A percentile compares a stretch with the other conserved stretches of the same genome.
Conservation (phyloP, 2,888 invertebrate genomes). For the Alviniconcha strummeri region DNA sequence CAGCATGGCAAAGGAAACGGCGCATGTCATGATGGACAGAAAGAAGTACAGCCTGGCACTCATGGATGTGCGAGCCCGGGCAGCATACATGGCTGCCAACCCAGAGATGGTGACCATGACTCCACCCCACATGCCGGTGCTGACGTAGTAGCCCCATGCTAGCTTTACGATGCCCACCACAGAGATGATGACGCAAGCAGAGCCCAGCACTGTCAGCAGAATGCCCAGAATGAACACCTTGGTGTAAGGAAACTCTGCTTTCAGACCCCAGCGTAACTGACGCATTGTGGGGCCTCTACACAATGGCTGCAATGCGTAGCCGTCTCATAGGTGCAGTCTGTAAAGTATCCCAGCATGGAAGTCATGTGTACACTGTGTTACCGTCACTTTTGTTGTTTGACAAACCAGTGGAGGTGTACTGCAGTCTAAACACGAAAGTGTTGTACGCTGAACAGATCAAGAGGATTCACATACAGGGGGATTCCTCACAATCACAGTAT, state of each 20-base stretch:
- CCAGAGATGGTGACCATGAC: slow-evolving; percentile 54
- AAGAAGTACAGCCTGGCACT: slow-evolving; percentile 58
- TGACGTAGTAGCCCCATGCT: slow-evolving; percentile 65
- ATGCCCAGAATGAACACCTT: slow-evolving; percentile 58
- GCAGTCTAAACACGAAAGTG: too few relatives aligned
- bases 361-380: too few relatives aligned
- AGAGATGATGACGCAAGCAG: slow-evolving; percentile 58
- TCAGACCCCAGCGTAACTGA: slow-evolving; percentile 40
- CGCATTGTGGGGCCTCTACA: slow-evolving; percentile 35
- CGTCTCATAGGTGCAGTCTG: neutral
- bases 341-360: too few relatives aligned
- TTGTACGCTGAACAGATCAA: too few relatives aligned
- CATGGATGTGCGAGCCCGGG: slow-evolving; percentile 49
- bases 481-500: too few relatives aligned
- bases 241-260: slow-evolving; percentile 56
- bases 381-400: too few relatives aligned
- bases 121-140: slow-evolving; percentile 67
- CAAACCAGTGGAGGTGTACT: too few relatives aligned
- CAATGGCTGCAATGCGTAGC: neutral
- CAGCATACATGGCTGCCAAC: slow-evolving; percentile 55
- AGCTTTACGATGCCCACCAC: slow-evolving; percentile 57
- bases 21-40: slow-evolving; percentile 49
- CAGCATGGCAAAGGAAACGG: slow-evolving; percentile 56
- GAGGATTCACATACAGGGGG: too few relatives aligned
- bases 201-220: slow-evolving; percentile 57